Evolutionary conservation across 2,113 vertebrate genomes (phyloP).

Genomic region (Rhinopithecus roxellana): DNA sequence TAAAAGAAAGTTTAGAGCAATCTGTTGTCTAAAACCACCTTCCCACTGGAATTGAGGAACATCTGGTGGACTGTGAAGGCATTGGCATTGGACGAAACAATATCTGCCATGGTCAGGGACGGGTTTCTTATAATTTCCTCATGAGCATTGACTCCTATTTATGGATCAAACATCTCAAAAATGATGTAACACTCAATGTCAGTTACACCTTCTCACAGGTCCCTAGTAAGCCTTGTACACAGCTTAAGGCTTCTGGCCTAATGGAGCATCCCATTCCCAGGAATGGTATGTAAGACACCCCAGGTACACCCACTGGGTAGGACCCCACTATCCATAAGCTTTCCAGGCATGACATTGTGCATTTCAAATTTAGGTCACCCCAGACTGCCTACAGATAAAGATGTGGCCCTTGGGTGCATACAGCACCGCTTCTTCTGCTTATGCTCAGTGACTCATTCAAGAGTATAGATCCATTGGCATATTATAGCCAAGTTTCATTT

Average conservation of each 20-base stretch:
- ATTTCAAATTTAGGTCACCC: not conserved
- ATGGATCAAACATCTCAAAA: not conserved
- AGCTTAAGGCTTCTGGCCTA: too few relatives aligned
- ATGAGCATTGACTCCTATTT: not conserved
- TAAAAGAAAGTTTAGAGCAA: not conserved
- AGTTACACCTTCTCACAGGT: not conserved
- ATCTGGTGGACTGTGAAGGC: not conserved
- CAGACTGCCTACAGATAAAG: not conserved
- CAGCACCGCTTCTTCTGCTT: not conserved
- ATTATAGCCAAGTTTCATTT: not conserved
- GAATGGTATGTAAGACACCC: not conserved
- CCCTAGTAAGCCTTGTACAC: not conserved
- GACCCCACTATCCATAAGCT: not conserved
- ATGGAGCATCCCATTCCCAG: not conserved
- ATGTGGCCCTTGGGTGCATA: too few relatives aligned
- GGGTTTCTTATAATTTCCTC: too few relatives aligned
- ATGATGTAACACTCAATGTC: not conserved
- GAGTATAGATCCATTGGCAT: too few relatives aligned
- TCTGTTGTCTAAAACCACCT: not conserved
- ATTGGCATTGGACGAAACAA: not conserved
- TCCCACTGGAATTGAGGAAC: not conserved
- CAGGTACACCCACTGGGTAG: rapidly evolving
- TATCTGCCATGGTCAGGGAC: not conserved
- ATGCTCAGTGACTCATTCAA: not conserved
- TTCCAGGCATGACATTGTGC: not conserved